Evolutionary conservation across 2,888 invertebrate species (phyloP), one percentile per base, ranked within the genome.

Genomic region (Patella ulyssiponensis): DNA sequence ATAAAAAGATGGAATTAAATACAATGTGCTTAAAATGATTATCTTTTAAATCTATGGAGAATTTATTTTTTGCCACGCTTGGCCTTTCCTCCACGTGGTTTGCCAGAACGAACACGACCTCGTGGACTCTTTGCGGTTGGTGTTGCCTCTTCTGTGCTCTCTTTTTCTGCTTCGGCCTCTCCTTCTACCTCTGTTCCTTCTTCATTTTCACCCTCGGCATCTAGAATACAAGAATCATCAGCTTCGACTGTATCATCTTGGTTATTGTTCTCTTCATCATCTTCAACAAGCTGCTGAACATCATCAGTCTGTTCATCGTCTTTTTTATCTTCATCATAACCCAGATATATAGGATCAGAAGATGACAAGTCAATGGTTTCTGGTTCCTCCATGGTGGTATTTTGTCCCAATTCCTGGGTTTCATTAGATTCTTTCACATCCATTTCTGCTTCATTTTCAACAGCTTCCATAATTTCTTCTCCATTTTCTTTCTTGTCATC

Each of bases 231-330:
- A 23, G 58, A 9, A 27, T 73, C 73, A 4, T 17, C 74, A 9
- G 14, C 12, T 23, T 75, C 76, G 54, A 76, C 73, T 23, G 74
- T 69, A n/a, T 71, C 11, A n/a, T 77, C 75, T 27, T 76, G 69
- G 53, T 70, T 11, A 4, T 64, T 64, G n/a, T 69, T 64, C n/a
- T 54, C 73, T 4, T 71, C 75, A n/a, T 56, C 69, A 17, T 58
- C 20, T 51, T 73, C 51, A 7, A 5, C 23, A 69, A 70, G 23
- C 14, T 23, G 69, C 33, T 77, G 15, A 51, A 33, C 58, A 54
- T 74, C 74, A 20, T 20, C 54, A 15, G 15, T 44, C 12, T 54
- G 15, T 20, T 74, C 72, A n/a, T 71, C 58, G 4, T 12, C 53
- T 53, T 27, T 12, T 23, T 64, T 64, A 20, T 20, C n/a, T 20